Evolutionary conservation across 2,888 invertebrate genomes (phyloP).

Genomic region (Lochmaea capreae): DNA sequence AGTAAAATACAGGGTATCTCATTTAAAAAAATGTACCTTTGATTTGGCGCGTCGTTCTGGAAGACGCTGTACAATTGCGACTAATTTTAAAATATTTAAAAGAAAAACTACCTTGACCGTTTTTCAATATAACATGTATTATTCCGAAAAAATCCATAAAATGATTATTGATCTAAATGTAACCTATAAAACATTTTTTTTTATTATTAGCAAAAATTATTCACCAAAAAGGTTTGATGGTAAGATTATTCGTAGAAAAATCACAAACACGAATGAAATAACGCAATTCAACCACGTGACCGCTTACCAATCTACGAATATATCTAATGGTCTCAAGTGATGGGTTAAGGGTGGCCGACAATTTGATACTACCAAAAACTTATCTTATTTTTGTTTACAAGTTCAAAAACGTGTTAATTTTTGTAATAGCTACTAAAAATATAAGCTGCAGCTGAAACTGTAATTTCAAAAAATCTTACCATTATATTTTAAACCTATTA

Average conservation of each 20-base stretch:
- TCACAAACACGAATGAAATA: background rate
- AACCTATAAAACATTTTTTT: constrained; percentile 6
- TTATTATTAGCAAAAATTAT: background rate
- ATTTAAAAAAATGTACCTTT: no score
- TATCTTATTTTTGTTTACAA: no score
- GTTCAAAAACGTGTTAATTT: no score
- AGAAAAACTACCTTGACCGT: background rate
- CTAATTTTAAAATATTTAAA: no score
- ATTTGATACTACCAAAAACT: background rate
- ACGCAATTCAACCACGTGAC: no score
- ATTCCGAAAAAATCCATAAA: background rate
- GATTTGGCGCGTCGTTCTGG: no score
- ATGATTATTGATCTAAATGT: constrained; percentile 5
- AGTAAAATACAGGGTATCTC: no score
- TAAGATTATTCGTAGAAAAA: background rate
- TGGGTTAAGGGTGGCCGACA: background rate
- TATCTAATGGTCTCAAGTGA: background rate
- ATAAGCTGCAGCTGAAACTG: no score
- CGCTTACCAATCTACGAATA: background rate
- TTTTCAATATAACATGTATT: background rate
- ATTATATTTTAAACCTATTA: no score
- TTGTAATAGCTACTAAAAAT: no score
- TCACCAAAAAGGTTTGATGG: background rate
- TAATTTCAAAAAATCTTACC: no score
- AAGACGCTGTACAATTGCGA: no score